These are phyloP conservation scores for Dolichoris vasculosae DNA, from an alignment of 1,140 invertebrate genomes.

Conservation along the genomic window DNA sequence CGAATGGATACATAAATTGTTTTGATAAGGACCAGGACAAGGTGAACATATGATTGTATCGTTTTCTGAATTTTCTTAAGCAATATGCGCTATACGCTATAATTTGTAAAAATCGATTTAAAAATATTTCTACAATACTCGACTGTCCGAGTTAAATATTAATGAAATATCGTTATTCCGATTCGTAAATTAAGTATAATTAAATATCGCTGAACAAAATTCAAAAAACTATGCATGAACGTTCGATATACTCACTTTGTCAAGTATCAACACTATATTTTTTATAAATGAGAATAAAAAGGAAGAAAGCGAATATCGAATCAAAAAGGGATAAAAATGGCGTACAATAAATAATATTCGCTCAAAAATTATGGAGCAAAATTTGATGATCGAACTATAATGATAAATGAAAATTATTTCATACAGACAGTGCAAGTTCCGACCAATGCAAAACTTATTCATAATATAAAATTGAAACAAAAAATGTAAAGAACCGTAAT, in stretches of 20 bases:
- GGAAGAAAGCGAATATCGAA: neutral
- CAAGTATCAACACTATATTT: slow-evolving; percentile 49
- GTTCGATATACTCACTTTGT: slow-evolving; percentile 51
- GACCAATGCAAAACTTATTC: slow-evolving; percentile 29
- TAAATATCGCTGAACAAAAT: slow-evolving; percentile 17
- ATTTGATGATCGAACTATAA: neutral
- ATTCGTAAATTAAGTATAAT: neutral
- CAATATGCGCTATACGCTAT: neutral
- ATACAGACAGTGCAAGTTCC: slow-evolving; percentile 7
- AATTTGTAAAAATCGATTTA: neutral
- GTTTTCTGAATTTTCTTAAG: slow-evolving; percentile 13
- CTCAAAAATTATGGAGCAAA: neutral
- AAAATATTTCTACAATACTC: neutral
- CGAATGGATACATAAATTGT: neutral
- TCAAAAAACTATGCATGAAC: slow-evolving; percentile 27
- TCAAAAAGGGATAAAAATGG: slow-evolving; percentile 44
- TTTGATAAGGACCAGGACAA: slow-evolving; percentile 47
- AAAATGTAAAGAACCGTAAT: neutral
- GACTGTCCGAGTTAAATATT: neutral
- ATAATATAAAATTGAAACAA: neutral
- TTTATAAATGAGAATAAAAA: slow-evolving; percentile 39
- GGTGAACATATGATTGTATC: slow-evolving; percentile 39
- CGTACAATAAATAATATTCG: neutral
- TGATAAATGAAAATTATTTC: slow-evolving; percentile 14
- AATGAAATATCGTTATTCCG: neutral